Base-by-base conservation (phyloP, 2,113 vertebrate genomes). In the Phyllopteryx taeniolatus region DNA sequence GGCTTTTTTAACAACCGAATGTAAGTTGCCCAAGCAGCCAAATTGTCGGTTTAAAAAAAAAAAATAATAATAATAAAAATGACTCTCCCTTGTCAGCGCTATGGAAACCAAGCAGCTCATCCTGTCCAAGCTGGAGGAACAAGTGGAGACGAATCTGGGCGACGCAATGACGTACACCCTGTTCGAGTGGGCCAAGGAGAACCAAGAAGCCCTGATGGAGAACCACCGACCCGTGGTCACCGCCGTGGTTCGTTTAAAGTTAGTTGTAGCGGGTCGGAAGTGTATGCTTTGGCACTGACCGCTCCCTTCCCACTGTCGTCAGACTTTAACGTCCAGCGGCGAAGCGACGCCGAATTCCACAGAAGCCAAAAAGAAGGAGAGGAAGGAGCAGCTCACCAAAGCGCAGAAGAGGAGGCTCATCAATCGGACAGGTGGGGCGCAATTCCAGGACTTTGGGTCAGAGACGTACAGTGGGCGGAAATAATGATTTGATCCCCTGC, bases 121-220 rank as follows among this genome's bases (percentile, higher is more conserved):
- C 78, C 75, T 96, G 73, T 91, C 91, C 6, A 95, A 94, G 82
- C 83, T 98, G 76, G 93, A 94, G 79, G 94, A 96, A 78, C 95
- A 98, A 76, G 96, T 95, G 67, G 95, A 97, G 79, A 92, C 91
- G 0, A 96, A 98, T 79, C 94, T 99, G 17, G 98, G 98, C 59
- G 94, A 95, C 0, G 96, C 97, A 5, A 99, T 98, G 98, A 97
- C 96, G 72, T 99, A 97, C 81, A 99, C 97, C 0, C 86, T 99
- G 79, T 99, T 98, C 82, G 98, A 99, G 86, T 99, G 95, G 83
- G 97, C 96, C 80, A 99, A 99, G 90, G 98, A 99, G 79, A 96
- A 96, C 86, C 95, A 96, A 74, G 95, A 96, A 35, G 78, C 81
- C 1, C 94, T 99, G 47, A 99, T 99, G 98, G 95, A 98, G 92